Evolutionary conservation across 2,113 vertebrate species (phyloP), one percentile per base, ranked within the genome.

Genomic region (Podiceps cristatus): DNA sequence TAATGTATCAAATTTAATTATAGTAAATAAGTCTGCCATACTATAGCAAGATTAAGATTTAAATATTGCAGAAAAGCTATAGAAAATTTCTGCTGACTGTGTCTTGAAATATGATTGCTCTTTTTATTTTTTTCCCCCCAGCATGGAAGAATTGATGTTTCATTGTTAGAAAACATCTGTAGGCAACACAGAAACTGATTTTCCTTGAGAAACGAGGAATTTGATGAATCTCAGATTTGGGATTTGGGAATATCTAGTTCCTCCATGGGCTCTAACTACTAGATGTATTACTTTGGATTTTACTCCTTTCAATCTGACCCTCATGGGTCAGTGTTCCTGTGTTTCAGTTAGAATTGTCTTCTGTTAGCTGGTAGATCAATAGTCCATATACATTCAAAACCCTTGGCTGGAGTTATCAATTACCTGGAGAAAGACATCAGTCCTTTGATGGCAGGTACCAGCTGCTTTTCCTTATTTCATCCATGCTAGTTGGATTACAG

Each of bases 251-350:
- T 76, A 84, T 35, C 37, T 64, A 12, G 5, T 28, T 86, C 44
- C 45, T 62, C 5, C 15, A 31, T 29, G 13, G 29, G 71, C 72
- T 73, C 20, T 86, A 53, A 83, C 27, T 11, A 5, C 18, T 59
- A 64, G n/a, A 52, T 3, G 20, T 72, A 12, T 10, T 76, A 52
- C 50, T 87, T 86, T 85, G 49, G 16, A 22, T 27, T 53, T 18
- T 49, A 2, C 19, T 73, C 22, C 23, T 79, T 40, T 5, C 8
- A 42, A 69, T 86, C 47, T 33, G 10, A 50, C 24, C 22, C 27
- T 81, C 0, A 2, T 18, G 11, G 20, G 6, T 67, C 11, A 55
- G 16, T 0, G 1, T 52, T 66, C 15, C 45, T 14, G 8, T 52
- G 5, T 59, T 75, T 66, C 55, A 16, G 16, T n/a, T 13, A 44